Percentiles rank a stretch among this genome's conserved stretches.
phyloP scores from a whole-genome alignment of 2,888 invertebrate genomes.

The Spatulosminthurus flaviceps region DNA sequence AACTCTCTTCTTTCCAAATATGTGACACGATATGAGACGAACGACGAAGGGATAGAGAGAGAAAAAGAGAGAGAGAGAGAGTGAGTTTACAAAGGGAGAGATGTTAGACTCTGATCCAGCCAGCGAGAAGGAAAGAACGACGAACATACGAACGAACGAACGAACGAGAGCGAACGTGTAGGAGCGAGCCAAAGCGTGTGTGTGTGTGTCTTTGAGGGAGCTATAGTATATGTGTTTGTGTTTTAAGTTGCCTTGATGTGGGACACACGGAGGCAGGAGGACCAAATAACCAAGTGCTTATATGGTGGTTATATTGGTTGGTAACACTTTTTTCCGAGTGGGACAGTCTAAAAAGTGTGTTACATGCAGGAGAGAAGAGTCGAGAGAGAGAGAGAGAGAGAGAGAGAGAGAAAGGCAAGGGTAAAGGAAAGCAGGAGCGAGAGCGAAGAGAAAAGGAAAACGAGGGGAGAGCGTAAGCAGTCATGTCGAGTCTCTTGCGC shows the following conservation, averaged over 20 bases:
- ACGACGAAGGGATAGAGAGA: conserved; percentile 6
- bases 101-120: not conserved
- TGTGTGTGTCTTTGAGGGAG: conserved; percentile 4
- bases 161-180: not conserved
- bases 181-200: not conserved
- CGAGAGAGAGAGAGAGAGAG: not conserved
- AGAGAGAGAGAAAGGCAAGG: conserved; percentile 25
- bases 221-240: conserved; percentile 27
- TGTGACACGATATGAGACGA: too few species aligned
- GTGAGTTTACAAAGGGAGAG: too few species aligned
- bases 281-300: conserved; percentile 45
- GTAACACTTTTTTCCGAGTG: conserved; percentile 45
- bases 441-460: conserved; percentile 31
- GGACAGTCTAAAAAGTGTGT: conserved; percentile 47
- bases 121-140: too few species aligned
- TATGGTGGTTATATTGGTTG: conserved; percentile 46
- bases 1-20: conserved; percentile 10
- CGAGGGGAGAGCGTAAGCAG: conserved; percentile 33
- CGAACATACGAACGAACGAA: too few species aligned
- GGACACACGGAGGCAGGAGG: conserved; percentile 43
- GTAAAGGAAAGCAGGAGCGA: conserved; percentile 26
- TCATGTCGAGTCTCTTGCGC: conserved; percentile 54
- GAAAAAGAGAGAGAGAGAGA: not conserved
- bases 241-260: conserved; percentile 37
- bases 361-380: conserved; percentile 30